Base-by-base conservation (phyloP, 2,888 invertebrate species). In the Acronicta leporina region DNA sequence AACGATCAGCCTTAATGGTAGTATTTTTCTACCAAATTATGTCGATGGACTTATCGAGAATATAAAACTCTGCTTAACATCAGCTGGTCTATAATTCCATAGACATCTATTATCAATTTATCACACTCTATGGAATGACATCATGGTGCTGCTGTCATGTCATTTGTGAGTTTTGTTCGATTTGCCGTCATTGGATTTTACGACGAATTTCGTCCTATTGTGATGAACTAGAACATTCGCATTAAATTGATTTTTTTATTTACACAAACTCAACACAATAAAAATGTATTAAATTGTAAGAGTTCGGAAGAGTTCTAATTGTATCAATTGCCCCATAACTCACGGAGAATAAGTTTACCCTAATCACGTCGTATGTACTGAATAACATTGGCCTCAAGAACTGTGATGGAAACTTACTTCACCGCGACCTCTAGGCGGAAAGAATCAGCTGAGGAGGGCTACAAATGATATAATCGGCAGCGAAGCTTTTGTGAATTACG, bases 401-500 rank as follows among this genome's bases (percentile, higher is more conserved):
- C 81, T 92, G 93, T 93, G 87, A 94, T 94, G 94, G 94, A 92
- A 92, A 86, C 88, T 80, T 83, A 88, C 83, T 87, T 84, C 80
- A 86, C 80, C 77, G 79, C 84, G 60, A 87, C 82, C 75, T 85
- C 86, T 76, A 91, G 90, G 84, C 87, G 92, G 83, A 92, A 90
- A 85, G 89, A 85, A 83, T 87, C 90, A 66, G 87, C 90, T 66
- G 87, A 88, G 66, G 93, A 93, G 74, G 92, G 92, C 49, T 93
- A 93, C 83, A 93, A 94, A 92, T 94, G 93, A 93, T 81, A 72
- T 81, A 80, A 68, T 50, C 63, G 65, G 64, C 67, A 51, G 58
- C 56, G 73, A 63, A 65, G 75, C 66, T 74, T 77, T 73, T 73
- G 76, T 73, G 71, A 74, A 77, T 67, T 68, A 73, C 73, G 70